Evolutionary conservation across 2,113 vertebrate species (phyloP).

Genomic region (Glaucomys volans): DNA sequence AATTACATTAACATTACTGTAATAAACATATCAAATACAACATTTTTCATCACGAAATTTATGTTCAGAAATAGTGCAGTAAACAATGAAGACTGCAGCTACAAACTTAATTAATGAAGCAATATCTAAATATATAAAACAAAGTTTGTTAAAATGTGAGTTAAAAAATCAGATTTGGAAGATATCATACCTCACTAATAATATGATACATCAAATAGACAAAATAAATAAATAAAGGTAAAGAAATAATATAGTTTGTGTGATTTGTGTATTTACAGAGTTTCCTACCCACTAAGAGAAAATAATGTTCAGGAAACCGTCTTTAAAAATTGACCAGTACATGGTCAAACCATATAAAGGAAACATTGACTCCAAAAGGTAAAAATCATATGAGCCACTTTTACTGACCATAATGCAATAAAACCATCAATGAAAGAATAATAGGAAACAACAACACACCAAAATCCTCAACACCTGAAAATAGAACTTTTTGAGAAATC

Average conservation of each 20-base stretch:
- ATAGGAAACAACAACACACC: not conserved
- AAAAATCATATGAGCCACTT: not conserved
- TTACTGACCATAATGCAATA: not conserved
- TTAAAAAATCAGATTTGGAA: conserved; percentile 36
- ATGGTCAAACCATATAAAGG: not conserved
- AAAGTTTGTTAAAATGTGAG: not conserved
- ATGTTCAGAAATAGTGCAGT: not conserved
- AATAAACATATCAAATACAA: conserved; percentile 16
- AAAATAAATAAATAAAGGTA: not conserved
- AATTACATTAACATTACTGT: conserved; percentile 47
- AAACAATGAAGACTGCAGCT: not conserved
- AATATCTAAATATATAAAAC: conserved; percentile 41
- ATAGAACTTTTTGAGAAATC: not conserved
- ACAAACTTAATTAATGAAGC: conserved; percentile 35
- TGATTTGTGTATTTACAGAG: not conserved
- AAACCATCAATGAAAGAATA: not conserved
- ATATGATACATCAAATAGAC: not conserved
- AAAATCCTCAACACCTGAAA: not conserved
- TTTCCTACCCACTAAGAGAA: conserved; percentile 27
- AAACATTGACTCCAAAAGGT: not conserved
- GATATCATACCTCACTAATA: not conserved
- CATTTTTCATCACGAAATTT: not conserved
- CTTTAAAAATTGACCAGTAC: not conserved
- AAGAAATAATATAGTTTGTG: conserved; percentile 33
- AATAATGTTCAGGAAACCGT: not conserved